Percentiles rank a stretch among this genome's conserved stretches.
phyloP scores from a whole-genome alignment of 2,888 invertebrate species.

The Lobophora halterata region DNA sequence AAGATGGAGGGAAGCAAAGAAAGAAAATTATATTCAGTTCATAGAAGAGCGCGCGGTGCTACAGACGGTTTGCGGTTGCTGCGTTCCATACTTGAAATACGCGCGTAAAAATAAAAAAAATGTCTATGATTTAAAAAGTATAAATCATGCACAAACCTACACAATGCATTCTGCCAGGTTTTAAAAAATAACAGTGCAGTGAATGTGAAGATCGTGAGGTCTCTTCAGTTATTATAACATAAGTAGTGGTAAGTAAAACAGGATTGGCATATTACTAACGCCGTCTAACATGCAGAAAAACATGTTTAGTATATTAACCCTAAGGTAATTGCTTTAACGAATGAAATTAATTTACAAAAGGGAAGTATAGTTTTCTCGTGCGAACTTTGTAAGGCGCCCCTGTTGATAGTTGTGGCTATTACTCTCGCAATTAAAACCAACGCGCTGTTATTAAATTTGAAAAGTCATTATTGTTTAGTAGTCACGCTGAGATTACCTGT shows the following conservation, averaged over 20 bases:
- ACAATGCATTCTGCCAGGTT: conserved; percentile 25
- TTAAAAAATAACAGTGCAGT: conserved; percentile 41
- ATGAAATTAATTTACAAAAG: conserved; percentile 21
- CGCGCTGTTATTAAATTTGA: conserved; percentile 13
- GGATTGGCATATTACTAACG: conserved; percentile 45
- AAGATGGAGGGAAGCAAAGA: conserved; percentile 32
- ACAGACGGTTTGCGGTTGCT: conserved; percentile 44
- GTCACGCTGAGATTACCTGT: background rate
- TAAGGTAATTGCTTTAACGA: conserved; percentile 30
- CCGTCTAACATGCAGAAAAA: conserved; percentile 40
- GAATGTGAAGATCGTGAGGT: conserved; percentile 43
- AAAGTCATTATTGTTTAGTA: conserved; percentile 5
- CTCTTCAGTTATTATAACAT: conserved; percentile 38
- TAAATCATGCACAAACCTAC: conserved; percentile 40
- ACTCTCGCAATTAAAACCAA: conserved; percentile 9
- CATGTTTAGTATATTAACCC: conserved; percentile 45
- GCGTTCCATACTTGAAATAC: conserved; percentile 39
- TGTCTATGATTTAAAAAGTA: conserved; percentile 42
- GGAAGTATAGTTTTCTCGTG: conserved; percentile 21
- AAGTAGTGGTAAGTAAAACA: conserved; percentile 59
- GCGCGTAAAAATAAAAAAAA: conserved; percentile 45
- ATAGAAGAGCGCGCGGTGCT: conserved; percentile 53
- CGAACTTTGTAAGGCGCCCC: conserved; percentile 12
- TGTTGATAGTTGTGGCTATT: conserved; percentile 8
- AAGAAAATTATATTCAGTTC: conserved; percentile 59